A percentile compares a stretch with the other conserved stretches of the same genome.
Conservation (phyloP, 2,888 invertebrate species). For the Rhagophthalmus giganteus region DNA sequence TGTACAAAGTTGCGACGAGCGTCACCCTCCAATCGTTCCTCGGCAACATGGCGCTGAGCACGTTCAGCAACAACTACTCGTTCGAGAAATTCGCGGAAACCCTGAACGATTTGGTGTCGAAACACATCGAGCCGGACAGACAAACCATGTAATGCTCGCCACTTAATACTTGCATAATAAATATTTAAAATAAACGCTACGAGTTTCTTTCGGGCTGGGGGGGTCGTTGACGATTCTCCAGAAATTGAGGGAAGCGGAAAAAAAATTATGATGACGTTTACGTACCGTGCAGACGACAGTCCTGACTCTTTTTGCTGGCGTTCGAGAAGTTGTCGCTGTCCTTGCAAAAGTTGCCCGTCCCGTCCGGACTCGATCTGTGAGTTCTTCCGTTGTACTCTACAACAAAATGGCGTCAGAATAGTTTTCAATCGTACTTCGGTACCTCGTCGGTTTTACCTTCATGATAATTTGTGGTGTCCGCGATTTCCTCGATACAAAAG, state of each 20-base stretch:
- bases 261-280: no score
- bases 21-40: slow-evolving; percentile 47
- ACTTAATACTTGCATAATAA: no score
- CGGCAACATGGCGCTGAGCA: slow-evolving; percentile 48
- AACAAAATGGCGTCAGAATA: neutral
- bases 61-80: slow-evolving; percentile 43
- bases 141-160: no score
- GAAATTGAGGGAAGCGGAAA: neutral
- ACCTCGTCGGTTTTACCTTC: slow-evolving; percentile 25
- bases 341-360: neutral
- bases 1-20: slow-evolving; percentile 47
- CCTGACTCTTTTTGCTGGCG: slow-evolving; percentile 31
- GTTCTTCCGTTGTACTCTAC: neutral
- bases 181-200: no score
- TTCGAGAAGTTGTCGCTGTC: neutral
- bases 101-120: slow-evolving; percentile 32
- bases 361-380: no score
- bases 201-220: no score
- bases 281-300: slow-evolving; percentile 35
- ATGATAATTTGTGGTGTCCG: slow-evolving; percentile 28
- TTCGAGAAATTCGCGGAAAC: slow-evolving; percentile 44
- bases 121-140: no score
- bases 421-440: slow-evolving; percentile 1
- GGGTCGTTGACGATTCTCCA: no score
- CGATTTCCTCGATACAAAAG: slow-evolving; percentile 35